Percentiles rank a stretch among this genome's conserved stretches.
Conservation (phyloP, 2,888 invertebrate genomes). For the Callyntrura sp. region DNA sequence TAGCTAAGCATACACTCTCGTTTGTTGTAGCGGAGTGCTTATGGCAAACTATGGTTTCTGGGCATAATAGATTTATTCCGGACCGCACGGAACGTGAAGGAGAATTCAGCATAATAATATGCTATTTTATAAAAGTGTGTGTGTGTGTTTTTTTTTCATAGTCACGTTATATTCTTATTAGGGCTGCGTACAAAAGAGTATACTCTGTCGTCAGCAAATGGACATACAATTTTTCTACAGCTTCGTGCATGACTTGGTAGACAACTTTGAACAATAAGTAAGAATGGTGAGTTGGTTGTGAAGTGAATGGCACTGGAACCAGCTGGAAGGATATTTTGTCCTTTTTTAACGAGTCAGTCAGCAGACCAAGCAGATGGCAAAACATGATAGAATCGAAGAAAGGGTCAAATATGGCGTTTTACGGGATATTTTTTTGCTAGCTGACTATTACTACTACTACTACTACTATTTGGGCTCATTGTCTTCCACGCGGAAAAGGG, state of each 20-base stretch:
- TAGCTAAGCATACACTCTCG: slow-evolving; percentile 15
- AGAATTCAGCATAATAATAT: slow-evolving; percentile 21
- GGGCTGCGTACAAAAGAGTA: too few relatives aligned
- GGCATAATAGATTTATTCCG: slow-evolving; percentile 66
- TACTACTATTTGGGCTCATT: slow-evolving; percentile 37
- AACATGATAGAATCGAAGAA: slow-evolving; percentile 55
- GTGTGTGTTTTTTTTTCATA: background rate
- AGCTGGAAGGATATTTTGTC: slow-evolving; percentile 68
- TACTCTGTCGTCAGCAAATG: background rate
- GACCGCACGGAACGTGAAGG: slow-evolving; percentile 15
- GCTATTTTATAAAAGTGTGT: background rate
- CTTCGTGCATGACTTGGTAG: slow-evolving; percentile 30
- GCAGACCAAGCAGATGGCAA: slow-evolving; percentile 57
- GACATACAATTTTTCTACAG: background rate
- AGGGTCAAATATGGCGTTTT: slow-evolving; percentile 63
- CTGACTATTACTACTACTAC: too few relatives aligned
- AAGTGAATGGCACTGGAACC: slow-evolving; percentile 55
- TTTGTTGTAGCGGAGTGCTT: slow-evolving; percentile 58
- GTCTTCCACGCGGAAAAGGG: slow-evolving; percentile 38
- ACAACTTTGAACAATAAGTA: slow-evolving; percentile 47
- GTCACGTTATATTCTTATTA: background rate
- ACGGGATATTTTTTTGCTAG: slow-evolving; percentile 43
- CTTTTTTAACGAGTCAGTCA: slow-evolving; percentile 65
- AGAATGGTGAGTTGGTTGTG: slow-evolving; percentile 39
- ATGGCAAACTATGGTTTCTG: slow-evolving; percentile 58